Evolutionary conservation across 2,888 invertebrate species (phyloP), one percentile per base, ranked within the genome.

Genomic region (Rhamphomyia laevipes): DNA sequence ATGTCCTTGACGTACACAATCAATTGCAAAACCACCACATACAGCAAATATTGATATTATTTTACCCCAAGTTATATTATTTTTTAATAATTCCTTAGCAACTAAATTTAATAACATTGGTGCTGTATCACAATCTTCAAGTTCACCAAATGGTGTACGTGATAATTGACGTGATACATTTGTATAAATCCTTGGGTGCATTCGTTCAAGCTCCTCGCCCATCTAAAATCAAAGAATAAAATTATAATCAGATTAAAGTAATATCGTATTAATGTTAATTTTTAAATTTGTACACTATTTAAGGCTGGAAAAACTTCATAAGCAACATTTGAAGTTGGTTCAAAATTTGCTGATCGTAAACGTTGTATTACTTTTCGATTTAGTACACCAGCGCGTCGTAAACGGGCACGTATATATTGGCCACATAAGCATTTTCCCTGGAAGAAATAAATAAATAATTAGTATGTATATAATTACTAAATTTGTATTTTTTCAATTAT

Each of bases 21-120:
- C 91, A 18, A 85, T 81, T 9, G 89, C 87, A 46, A 91, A 75
- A 0, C 86, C 88, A 5, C 88, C 89, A 45, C 88, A 86, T 4
- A 91, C 79, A 16, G 87, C 84, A 65, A 82, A 88, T 47, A 91
- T 77, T 12, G 89, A 84, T 48, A 86, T 82, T 51, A 80, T 75
- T 74, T 86, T 87, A 47, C 84, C 82, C 88, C 87, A 88, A 1
- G 81, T 84, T 56, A 86, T 81, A 60, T 81, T 83, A 40, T 62
- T 59, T 56, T 81, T 78, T 55, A 86, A 80, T 52, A 87, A 73
- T 54, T 86, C 79, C 51, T 83, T 76, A 23, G 84, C 83, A 38
- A 88, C 77, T 40, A 84, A 78, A 51, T 82, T 76, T 41, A 86
- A 69, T 48, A 77, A 62, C 56, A 73, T 69, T 4, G 74, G 74